These are phyloP conservation scores for Thymallus thymallus DNA, from an alignment of 2,113 vertebrate genomes.

Conservation along the genomic window DNA sequence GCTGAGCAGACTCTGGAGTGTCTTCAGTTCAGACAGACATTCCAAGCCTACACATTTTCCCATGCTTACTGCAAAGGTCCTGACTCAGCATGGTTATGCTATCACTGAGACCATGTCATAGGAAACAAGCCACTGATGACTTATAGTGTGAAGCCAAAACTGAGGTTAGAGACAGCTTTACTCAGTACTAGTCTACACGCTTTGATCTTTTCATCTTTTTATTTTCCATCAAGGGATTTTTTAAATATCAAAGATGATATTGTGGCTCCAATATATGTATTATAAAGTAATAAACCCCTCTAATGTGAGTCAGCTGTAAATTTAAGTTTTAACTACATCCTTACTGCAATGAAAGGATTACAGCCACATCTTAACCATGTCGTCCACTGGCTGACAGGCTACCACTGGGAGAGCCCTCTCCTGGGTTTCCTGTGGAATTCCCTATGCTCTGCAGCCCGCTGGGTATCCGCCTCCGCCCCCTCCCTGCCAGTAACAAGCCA, in stretches of 20 bases:
- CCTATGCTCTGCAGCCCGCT: conserved; percentile 52
- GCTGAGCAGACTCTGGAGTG: conserved; percentile 61
- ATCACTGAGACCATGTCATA: conserved; percentile 57
- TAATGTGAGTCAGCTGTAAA: too few relatives aligned
- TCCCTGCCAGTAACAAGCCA: conserved; percentile 70
- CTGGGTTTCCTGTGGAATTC: conserved; percentile 79
- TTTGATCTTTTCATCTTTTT: conserved; percentile 55
- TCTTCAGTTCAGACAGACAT: conserved; percentile 67
- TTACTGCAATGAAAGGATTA: too few relatives aligned
- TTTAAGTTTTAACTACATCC: too few relatives aligned
- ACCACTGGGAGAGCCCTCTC: not conserved
- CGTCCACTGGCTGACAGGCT: conserved; percentile 14
- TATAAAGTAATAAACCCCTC: too few relatives aligned
- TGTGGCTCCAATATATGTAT: too few relatives aligned
- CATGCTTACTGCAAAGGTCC: conserved; percentile 63
- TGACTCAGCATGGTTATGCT: conserved; percentile 61
- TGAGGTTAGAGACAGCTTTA: conserved; percentile 51
- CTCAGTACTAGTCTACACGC: conserved; percentile 34
- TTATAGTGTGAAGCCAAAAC: conserved; percentile 54
- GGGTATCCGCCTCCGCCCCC: conserved; percentile 13
- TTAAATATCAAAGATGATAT: too few relatives aligned
- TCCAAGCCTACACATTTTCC: conserved; percentile 67
- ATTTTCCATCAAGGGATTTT: conserved; percentile 36
- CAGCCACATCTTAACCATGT: conserved; percentile 53
- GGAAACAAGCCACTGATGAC: conserved; percentile 61